These are phyloP conservation scores for Chauna torquata DNA, from an alignment of 2,113 vertebrate genomes.

Conservation along the genomic window DNA sequence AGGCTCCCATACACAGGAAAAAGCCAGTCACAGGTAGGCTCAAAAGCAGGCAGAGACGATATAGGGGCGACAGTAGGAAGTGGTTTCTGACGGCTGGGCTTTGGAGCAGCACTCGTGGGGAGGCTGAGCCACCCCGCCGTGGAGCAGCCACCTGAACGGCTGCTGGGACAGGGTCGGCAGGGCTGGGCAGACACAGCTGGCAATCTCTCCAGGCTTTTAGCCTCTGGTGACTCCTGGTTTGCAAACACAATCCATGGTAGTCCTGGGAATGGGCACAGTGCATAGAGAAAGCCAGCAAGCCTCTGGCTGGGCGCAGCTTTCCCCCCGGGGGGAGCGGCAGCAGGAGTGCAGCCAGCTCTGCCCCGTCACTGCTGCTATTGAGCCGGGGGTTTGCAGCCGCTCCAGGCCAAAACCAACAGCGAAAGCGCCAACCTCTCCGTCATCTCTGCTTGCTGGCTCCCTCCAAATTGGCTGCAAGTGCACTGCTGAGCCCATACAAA, in stretches of 20 bases:
- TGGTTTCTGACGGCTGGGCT: background rate
- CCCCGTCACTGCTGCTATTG: background rate
- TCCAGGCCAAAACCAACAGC: background rate
- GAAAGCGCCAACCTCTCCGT: background rate
- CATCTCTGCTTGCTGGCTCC: background rate
- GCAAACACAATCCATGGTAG: background rate
- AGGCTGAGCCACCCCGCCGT: accelerated
- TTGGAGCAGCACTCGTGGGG: background rate
- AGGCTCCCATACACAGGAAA: background rate
- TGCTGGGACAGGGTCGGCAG: background rate
- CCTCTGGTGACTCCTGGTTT: background rate
- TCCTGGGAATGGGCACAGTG: background rate
- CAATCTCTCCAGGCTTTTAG: background rate
- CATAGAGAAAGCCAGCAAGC: background rate
- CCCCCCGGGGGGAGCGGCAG: too few species aligned
- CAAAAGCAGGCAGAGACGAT: background rate
- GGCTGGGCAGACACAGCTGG: background rate
- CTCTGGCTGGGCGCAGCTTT: background rate
- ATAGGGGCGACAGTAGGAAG: background rate
- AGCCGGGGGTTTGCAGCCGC: background rate
- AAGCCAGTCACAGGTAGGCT: background rate
- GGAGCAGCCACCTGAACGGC: accelerated
- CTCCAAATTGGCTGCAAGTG: background rate
- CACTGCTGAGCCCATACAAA: background rate
- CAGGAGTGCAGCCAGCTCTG: background rate